These are phyloP conservation scores for Meloe dianella DNA, from an alignment of 2,888 invertebrate species.

Conservation along the genomic window DNA sequence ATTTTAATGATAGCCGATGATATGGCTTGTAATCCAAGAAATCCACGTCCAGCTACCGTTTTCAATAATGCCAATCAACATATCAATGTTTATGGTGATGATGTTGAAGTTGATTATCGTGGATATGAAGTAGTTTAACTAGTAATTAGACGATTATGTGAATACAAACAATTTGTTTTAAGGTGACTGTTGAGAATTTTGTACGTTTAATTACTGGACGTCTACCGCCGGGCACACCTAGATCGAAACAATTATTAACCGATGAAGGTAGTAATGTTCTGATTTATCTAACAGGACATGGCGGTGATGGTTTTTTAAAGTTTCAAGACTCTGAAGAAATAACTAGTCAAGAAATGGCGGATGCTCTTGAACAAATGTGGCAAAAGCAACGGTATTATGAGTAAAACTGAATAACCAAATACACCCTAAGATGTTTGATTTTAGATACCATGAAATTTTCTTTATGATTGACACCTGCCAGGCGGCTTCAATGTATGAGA, in stretches of 20 bases:
- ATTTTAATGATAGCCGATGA: conserved; percentile 99
- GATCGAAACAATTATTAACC: conserved; percentile 92
- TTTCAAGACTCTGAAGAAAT: conserved; percentile 99
- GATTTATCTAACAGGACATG: conserved; percentile 95
- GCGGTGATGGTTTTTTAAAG: conserved; percentile 98
- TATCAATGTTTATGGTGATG: conserved; percentile 98
- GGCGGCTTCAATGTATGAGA: conserved; percentile 97
- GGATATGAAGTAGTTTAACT: conserved; percentile 76
- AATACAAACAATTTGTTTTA: too few relatives aligned
- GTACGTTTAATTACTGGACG: conserved; percentile 94
- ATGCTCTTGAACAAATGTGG: conserved; percentile 99
- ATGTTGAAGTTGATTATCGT: conserved; percentile 98
- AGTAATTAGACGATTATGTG: too few relatives aligned
- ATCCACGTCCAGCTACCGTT: conserved; percentile 96
- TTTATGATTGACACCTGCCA: conserved; percentile 99
- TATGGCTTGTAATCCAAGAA: conserved; percentile 98
- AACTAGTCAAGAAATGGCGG: conserved; percentile 96
- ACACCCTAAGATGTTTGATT: conserved; percentile 39
- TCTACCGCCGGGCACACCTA: conserved; percentile 88
- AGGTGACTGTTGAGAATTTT: conserved; percentile 98
- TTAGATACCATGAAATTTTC: conserved; percentile 95
- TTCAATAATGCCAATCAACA: conserved; percentile 98
- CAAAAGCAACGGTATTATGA: conserved; percentile 83
- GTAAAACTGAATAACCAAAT: conserved; percentile 28
- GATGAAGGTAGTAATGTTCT: conserved; percentile 97